These are phyloP conservation scores for Ephialtes manifestator DNA, from an alignment of 2,888 invertebrate genomes.

Conservation along the genomic window DNA sequence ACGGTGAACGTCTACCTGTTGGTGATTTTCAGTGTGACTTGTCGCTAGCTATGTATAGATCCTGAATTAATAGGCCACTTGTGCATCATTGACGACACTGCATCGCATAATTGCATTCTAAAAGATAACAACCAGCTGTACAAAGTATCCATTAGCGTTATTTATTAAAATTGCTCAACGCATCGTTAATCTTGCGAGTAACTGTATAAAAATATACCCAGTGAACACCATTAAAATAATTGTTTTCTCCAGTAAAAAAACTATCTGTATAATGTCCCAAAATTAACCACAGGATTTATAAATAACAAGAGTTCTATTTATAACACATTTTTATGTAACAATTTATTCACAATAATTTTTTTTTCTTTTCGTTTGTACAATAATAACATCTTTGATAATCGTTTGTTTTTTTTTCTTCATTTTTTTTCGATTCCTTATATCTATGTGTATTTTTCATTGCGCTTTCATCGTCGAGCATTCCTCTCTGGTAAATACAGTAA, in stretches of 20 bases:
- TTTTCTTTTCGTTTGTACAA: conserved; percentile 69
- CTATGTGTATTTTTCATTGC: conserved; percentile 62
- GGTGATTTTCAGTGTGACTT: conserved; percentile 10
- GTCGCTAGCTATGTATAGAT: neutral
- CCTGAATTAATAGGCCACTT: conserved; percentile 20
- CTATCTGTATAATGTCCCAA: neutral
- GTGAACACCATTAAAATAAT: neutral
- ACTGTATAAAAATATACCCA: neutral
- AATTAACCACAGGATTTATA: neutral
- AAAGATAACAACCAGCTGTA: neutral
- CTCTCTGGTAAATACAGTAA: conserved; percentile 26
- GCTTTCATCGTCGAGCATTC: conserved; percentile 38
- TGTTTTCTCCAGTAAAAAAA: neutral
- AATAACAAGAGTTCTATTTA: neutral
- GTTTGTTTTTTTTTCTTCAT: conserved; percentile 68
- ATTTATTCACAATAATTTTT: conserved; percentile 80
- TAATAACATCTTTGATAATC: conserved; percentile 69
- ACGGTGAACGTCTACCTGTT: neutral
- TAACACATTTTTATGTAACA: conserved; percentile 82
- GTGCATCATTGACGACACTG: neutral
- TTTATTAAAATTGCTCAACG: conserved; percentile 1
- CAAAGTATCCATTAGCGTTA: neutral
- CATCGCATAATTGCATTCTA: neutral
- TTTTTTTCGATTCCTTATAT: conserved; percentile 47
- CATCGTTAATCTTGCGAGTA: neutral